Evolutionary conservation across 1,140 invertebrate genomes (phyloP).

Genomic region (Panagrolaimus sp.): DNA sequence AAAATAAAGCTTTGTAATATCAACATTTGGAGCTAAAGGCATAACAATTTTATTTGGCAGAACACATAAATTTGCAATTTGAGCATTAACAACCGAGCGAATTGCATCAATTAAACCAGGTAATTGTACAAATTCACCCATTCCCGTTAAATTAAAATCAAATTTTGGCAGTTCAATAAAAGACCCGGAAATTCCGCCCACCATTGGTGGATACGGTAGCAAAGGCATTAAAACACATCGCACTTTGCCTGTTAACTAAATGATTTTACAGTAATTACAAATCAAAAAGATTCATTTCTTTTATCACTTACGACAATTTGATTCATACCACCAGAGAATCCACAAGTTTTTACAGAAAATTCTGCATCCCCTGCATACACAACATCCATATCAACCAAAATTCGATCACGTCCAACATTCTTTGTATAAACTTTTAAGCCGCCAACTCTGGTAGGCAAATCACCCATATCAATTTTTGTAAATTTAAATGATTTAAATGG

Average conservation of each 20-base stretch:
- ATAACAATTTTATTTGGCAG: slow-evolving; percentile 57
- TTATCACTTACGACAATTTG: slow-evolving; percentile 49
- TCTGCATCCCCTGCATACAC: slow-evolving; percentile 57
- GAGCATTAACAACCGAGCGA: slow-evolving; percentile 46
- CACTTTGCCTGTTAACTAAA: slow-evolving; percentile 55
- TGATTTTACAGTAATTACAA: neutral
- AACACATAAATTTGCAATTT: slow-evolving; percentile 54
- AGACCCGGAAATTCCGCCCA: slow-evolving; percentile 53
- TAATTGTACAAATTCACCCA: slow-evolving; percentile 58
- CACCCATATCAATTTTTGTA: slow-evolving; percentile 56
- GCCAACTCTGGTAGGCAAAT: slow-evolving; percentile 51
- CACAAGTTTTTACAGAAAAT: slow-evolving; percentile 56
- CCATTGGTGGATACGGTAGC: slow-evolving; percentile 56
- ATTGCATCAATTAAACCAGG: slow-evolving; percentile 57
- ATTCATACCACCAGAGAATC: slow-evolving; percentile 56
- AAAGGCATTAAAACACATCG: slow-evolving; percentile 53
- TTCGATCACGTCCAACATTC: slow-evolving; percentile 57
- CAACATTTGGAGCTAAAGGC: slow-evolving; percentile 53
- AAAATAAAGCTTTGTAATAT: slow-evolving; percentile 56
- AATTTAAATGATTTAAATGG: slow-evolving; percentile 59
- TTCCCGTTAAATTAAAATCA: slow-evolving; percentile 53
- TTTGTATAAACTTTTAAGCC: slow-evolving; percentile 58
- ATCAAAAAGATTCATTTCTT: neutral
- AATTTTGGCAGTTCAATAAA: slow-evolving; percentile 58
- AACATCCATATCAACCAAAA: slow-evolving; percentile 59